Conservation (phyloP, 2,888 invertebrate genomes). For the Drosophila siamana region DNA sequence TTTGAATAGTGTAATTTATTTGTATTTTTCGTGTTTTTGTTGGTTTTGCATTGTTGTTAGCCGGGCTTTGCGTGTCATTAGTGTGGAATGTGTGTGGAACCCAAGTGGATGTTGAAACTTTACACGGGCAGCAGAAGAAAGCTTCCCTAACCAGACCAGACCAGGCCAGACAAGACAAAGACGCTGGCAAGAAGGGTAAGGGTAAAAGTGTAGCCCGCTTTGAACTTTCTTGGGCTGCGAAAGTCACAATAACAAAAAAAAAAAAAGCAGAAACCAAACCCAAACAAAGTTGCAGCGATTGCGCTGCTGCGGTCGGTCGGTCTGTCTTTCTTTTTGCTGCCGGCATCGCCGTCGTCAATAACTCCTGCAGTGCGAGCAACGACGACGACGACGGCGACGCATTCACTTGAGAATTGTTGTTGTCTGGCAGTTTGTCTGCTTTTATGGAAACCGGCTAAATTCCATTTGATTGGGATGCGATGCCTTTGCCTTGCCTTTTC, state of each 20-base stretch:
- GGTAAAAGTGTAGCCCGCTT: constrained; percentile 6
- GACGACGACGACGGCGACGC: constrained; percentile 21
- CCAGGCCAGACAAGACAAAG: neutral
- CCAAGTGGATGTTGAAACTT: constrained; percentile 32
- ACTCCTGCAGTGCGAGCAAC: constrained; percentile 46
- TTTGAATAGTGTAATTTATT: constrained; percentile 22
- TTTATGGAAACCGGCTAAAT: constrained; percentile 80
- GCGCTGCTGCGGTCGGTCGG: constrained; percentile 16
- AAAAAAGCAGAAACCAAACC: constrained; percentile 29
- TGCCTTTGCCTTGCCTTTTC: constrained; percentile 59
- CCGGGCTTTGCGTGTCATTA: constrained; percentile 13
- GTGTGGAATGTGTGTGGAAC: constrained; percentile 29
- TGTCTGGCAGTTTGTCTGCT: constrained; percentile 71
- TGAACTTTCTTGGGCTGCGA: constrained; percentile 45
- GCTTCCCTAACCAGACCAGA: neutral
- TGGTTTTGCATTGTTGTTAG: constrained; percentile 17
- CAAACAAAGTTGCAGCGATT: constrained; percentile 32
- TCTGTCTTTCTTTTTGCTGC: constrained; percentile 24
- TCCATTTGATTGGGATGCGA: constrained; percentile 74
- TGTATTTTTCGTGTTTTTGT: neutral
- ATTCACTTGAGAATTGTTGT: constrained; percentile 50
- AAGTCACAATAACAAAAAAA: constrained; percentile 36
- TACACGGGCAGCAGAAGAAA: constrained; percentile 5
- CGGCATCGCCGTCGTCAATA: constrained; percentile 34
- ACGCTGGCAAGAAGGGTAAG: constrained; percentile 5